Evolutionary conservation across 2,797 vertebrate genomes (phyloP), one percentile per base, ranked within the genome.

Genomic region (Huso huso): DNA sequence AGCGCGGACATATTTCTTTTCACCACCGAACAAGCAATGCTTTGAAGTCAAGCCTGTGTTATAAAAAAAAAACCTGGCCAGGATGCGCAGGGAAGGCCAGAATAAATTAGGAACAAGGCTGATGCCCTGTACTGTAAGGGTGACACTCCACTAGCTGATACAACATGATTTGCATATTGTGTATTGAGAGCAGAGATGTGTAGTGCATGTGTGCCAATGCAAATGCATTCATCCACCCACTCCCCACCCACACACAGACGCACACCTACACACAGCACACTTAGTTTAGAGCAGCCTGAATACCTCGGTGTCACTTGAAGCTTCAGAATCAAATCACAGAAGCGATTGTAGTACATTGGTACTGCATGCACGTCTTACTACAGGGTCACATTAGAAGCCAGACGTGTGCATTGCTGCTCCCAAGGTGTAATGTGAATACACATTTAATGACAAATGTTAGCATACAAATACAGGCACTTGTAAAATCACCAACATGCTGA

Each of bases 131-230:
- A 15, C 48, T 18, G 2, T 13, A 50, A 69, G 23, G 10, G 10
- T 65, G 62, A 65, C 58, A 51, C 52, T 70, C 62, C 15, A 59
- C 65, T 15, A 58, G 4, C 53, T 62, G 68, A 59, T 68, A 68
- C 51, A 70, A 68, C 65, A 62, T 64, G 18, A 64, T 62, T 65
- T 70, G 37, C 37, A 65, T 64, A 66, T 68, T 68, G 58, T 58
- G 61, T 1, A 11, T 62, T 67, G 23, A 68, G 62, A 65, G 67
- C 51, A 61, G 9, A 57, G 49, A 48, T 8, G 66, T 49, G 18
- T 5, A 37, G 37, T 37, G 37, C 37, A 37, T 5, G 37, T 49
- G 18, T 48, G 57, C 61, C 13, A 68, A 48, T 58, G 7, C 50
- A 10, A 64, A 12, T 48, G 55, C 11, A 7, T 58, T 58, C 13